Evolutionary conservation across 2,113 vertebrate species (phyloP).

Genomic region (Sinocyclocheilus anophthalmus): DNA sequence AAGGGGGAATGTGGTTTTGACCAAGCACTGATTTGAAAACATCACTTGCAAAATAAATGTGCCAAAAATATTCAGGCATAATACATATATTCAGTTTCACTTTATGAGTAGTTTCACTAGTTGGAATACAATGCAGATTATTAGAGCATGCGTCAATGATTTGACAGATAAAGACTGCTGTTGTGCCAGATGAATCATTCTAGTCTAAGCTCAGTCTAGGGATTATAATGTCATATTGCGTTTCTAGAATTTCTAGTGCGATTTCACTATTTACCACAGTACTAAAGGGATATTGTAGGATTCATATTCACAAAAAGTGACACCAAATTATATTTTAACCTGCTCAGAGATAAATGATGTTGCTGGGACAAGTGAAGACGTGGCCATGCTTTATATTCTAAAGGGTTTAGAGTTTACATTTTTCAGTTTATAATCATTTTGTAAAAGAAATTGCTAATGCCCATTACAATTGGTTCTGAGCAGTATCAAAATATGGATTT

Average conservation of each 20-base stretch:
- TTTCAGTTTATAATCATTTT: not conserved
- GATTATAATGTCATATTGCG: constrained; percentile 11
- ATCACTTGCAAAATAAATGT: constrained; percentile 64
- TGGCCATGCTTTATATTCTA: not conserved
- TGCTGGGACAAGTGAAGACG: not conserved
- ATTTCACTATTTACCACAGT: not conserved
- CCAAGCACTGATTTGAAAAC: constrained; percentile 67
- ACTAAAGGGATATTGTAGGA: not conserved
- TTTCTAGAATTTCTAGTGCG: not conserved
- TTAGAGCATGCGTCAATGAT: constrained; percentile 43
- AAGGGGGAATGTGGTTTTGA: constrained; percentile 67
- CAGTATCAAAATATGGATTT: not conserved
- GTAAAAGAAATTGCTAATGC: not conserved
- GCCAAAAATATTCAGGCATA: constrained; percentile 66
- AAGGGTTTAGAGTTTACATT: not conserved
- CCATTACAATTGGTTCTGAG: not conserved
- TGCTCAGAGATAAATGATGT: not conserved
- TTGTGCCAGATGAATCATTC: constrained; percentile 4
- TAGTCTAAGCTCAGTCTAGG: not conserved
- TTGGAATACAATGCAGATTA: constrained; percentile 45
- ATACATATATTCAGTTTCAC: constrained; percentile 65
- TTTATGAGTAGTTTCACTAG: constrained; percentile 52
- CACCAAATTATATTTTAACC: not conserved
- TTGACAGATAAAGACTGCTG: constrained; percentile 33
- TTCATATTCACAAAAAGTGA: not conserved